Percentiles rank a stretch among this genome's conserved stretches.
These are phyloP conservation scores for Exocentrus adspersus DNA, from an alignment of 2,888 invertebrate species.

Conservation along the genomic window DNA sequence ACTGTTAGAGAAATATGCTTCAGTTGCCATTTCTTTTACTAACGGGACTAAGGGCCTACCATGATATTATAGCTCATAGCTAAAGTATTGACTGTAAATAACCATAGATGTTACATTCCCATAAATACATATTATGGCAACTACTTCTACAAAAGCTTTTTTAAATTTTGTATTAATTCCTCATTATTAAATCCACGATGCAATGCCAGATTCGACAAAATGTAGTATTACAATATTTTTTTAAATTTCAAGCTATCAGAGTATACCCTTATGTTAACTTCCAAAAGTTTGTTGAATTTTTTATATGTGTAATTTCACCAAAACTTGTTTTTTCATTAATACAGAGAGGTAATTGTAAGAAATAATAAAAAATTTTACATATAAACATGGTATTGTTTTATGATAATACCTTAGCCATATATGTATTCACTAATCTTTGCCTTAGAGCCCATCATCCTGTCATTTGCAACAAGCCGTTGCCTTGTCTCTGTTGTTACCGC, in stretches of 20 bases:
- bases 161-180: no score
- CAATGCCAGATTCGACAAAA: neutral
- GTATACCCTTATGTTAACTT: conserved; percentile 21
- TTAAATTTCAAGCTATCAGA: conserved; percentile 6
- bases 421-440: no score
- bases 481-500: no score
- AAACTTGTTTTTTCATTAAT: conserved; percentile 20
- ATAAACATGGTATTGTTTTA: conserved; percentile 1
- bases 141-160: conserved; percentile 47
- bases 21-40: conserved; percentile 9
- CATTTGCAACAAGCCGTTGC: no score
- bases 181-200: neutral
- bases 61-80: conserved; percentile 21
- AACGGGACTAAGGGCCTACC: conserved; percentile 12
- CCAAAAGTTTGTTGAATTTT: conserved; percentile 14
- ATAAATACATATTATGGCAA: conserved; percentile 32
- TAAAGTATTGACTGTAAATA: conserved; percentile 9
- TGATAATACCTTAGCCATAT: neutral
- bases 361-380: conserved; percentile 30
- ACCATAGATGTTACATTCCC: conserved; percentile 17
- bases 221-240: conserved; percentile 6
- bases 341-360: conserved; percentile 23
- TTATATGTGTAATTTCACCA: no score
- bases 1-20: neutral
- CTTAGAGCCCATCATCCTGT: no score